A percentile compares a stretch with the other conserved stretches of the same genome.
phyloP scores from a whole-genome alignment of 2,113 vertebrate genomes.

The Aptenodytes patagonicus region DNA sequence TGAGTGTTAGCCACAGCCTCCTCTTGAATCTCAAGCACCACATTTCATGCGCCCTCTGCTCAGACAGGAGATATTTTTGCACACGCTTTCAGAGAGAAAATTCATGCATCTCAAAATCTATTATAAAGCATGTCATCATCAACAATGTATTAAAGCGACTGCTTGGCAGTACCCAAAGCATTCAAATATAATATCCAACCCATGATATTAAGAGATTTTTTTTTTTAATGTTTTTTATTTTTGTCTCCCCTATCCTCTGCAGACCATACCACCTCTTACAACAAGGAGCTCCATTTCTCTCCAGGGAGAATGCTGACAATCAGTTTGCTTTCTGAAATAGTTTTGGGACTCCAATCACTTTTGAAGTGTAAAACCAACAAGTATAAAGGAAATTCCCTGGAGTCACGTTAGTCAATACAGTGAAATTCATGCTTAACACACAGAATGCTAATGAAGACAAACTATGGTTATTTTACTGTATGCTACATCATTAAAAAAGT shows the following conservation, averaged over 20 bases:
- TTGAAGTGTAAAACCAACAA: slow-evolving; percentile 25
- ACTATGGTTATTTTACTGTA: background rate
- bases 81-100: background rate
- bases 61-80: background rate
- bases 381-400: background rate
- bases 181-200: background rate
- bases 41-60: background rate
- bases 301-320: background rate
- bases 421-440: background rate
- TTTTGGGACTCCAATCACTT: background rate
- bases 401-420: background rate
- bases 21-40: background rate
- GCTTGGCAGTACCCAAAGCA: background rate
- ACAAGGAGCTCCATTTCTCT: background rate
- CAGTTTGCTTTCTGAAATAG: background rate
- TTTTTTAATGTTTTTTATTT: background rate
- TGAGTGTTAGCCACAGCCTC: background rate
- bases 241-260: background rate
- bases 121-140: background rate
- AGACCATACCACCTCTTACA: background rate
- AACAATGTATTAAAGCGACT: background rate
- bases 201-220: background rate
- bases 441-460: slow-evolving; percentile 24
- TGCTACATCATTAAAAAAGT: background rate
- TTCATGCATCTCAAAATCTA: background rate